Evolutionary conservation across 2,888 invertebrate species (phyloP).

Genomic region (Heliconius sara): DNA sequence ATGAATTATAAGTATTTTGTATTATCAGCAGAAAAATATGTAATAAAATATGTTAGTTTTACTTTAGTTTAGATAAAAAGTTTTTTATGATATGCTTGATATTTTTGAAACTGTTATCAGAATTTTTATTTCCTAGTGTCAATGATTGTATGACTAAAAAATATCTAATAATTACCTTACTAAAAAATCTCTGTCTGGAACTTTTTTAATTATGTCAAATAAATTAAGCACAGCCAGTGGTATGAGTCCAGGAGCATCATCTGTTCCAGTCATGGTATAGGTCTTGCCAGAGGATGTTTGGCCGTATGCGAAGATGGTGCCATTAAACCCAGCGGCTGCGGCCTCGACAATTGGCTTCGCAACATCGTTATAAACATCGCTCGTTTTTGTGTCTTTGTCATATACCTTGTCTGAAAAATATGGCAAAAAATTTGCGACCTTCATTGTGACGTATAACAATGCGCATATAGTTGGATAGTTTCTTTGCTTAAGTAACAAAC

Average conservation of each 20-base stretch:
- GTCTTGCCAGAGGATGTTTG: slow-evolving; percentile 96
- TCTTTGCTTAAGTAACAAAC: slow-evolving; percentile 26
- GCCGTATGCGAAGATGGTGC: slow-evolving; percentile 95
- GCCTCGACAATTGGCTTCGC: slow-evolving; percentile 89
- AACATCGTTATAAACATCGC: slow-evolving; percentile 86
- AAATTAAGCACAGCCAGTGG: slow-evolving; percentile 88
- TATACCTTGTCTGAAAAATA: slow-evolving; percentile 88
- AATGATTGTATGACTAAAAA: neutral
- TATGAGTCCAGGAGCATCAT: slow-evolving; percentile 89
- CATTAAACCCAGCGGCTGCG: slow-evolving; percentile 90
- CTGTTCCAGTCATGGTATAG: slow-evolving; percentile 91
- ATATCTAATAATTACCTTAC: slow-evolving; percentile 78
- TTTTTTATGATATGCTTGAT: too few species aligned
- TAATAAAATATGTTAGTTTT: neutral
- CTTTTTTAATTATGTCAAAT: slow-evolving; percentile 86
- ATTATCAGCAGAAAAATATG: neutral
- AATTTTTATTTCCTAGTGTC: neutral
- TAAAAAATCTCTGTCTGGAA: slow-evolving; percentile 88
- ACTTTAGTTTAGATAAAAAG: too few species aligned
- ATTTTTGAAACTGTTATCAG: neutral
- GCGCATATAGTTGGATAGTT: slow-evolving; percentile 31
- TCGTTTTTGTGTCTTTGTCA: slow-evolving; percentile 82
- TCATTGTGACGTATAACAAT: slow-evolving; percentile 38
- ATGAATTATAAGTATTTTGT: neutral
- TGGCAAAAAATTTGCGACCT: slow-evolving; percentile 43